Conservation (phyloP, 2,888 invertebrate species). For the Cephus sareptanus region DNA sequence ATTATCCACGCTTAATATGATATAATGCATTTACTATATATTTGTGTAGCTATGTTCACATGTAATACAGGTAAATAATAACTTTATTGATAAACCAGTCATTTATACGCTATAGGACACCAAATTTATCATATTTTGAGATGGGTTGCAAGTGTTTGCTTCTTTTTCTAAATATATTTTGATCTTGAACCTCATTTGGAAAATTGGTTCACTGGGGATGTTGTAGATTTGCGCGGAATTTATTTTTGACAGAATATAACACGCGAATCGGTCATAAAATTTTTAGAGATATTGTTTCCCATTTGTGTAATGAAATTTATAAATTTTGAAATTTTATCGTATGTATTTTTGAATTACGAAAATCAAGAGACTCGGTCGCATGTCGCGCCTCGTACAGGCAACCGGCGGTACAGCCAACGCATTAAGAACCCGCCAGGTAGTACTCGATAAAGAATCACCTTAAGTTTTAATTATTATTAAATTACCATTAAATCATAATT, state of each 20-base stretch:
- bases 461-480: too few relatives aligned
- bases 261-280: neutral
- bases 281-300: neutral
- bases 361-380: neutral
- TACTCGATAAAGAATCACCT: too few relatives aligned
- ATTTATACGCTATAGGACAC: neutral
- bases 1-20: neutral
- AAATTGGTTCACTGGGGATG: neutral
- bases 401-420: too few relatives aligned
- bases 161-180: neutral
- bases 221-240: neutral
- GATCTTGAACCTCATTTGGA: neutral
- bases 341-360: neutral
- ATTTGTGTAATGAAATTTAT: neutral
- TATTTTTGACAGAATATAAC: neutral
- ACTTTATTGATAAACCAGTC: neutral
- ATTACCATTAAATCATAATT: too few relatives aligned
- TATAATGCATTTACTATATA: neutral
- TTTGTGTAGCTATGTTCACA: neutral
- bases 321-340: neutral
- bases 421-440: too few relatives aligned
- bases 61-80: neutral
- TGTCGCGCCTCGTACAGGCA: too few relatives aligned
- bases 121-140: neutral
- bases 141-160: neutral